Base-by-base conservation (phyloP, 2,888 invertebrate genomes). In the Drosophila helvetica region DNA sequence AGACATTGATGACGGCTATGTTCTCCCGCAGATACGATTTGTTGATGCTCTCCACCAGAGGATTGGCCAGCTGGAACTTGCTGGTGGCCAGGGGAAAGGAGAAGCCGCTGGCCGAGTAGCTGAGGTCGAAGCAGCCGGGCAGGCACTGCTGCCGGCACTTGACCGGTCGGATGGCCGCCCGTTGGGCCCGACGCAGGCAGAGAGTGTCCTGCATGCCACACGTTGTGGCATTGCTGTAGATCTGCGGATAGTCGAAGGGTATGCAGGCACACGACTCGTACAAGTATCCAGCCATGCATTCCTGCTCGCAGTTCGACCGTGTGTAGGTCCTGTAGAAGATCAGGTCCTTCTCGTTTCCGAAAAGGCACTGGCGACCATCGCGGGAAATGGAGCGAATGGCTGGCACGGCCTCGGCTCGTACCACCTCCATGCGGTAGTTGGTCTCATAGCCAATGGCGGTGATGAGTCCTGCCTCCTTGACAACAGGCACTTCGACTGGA, bases 401-500 rank as follows among this genome's bases (percentile, higher is more conserved):
- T 0, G 92, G 82, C 43, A 94, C 93, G 0, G 96, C 95, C 78
- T 95, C 95, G 6, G 94, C 92, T 56, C 96, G 94, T 19, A 93
- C 92, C 0, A 96, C 95, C 55, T 93, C 92, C 12, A 96, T 93
- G 1, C 94, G 93, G 56, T 95, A 93, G 7, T 95, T 93, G 0
- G 94, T 94, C 89, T 96, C 96, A 25, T 93, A 92, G 0, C 96
- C 96, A 0, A 96, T 94, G 30, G 94, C 93, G 56, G 96, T 92
- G 0, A 95, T 93, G 54, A 95, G 94, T 0, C 95, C 96, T 62
- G 95, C 94, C 78, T 96, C 95, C 3, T 95, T 94, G 65, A 96
- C 94, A 90, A 95, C 95, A 0, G 96, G 96, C 0, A 95, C 95
- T 89, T 96, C 96, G 0, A 95, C 94, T 0, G 96, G 96, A 90